Percentiles rank a stretch among this genome's conserved stretches.
These are phyloP conservation scores for Drosophila pandora DNA, from an alignment of 1,140 invertebrate genomes.

Conservation along the genomic window DNA sequence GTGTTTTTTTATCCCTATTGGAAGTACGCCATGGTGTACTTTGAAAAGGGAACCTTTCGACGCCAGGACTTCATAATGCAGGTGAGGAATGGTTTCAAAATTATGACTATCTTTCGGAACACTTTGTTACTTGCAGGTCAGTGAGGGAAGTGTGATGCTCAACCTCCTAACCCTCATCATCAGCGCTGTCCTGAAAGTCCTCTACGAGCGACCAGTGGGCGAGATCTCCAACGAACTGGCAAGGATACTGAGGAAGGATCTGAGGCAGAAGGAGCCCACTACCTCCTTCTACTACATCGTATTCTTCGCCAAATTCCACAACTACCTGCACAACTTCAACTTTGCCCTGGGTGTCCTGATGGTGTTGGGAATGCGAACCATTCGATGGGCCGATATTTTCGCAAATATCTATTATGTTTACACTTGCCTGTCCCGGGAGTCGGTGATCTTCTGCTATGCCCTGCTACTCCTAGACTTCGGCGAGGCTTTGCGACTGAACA, in stretches of 20 bases:
- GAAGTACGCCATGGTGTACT: neutral
- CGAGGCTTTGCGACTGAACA: conserved; percentile 25
- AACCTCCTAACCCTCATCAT: neutral
- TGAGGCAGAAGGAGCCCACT: neutral
- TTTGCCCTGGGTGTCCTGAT: conserved; percentile 3
- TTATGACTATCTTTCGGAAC: neutral
- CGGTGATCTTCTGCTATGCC: conserved; percentile 9
- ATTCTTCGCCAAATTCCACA: conserved; percentile 18
- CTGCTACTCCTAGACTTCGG: conserved; percentile 15
- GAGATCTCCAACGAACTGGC: conserved; percentile 19
- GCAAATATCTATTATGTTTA: conserved; percentile 20
- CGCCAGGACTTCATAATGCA: conserved; percentile 2
- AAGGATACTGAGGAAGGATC: neutral
- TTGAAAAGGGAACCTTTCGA: conserved; percentile 11
- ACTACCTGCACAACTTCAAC: conserved; percentile 28
- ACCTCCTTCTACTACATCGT: conserved; percentile 5
- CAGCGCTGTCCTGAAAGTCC: neutral
- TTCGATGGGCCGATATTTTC: neutral
- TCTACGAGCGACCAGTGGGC: conserved; percentile 1
- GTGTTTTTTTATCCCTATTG: neutral
- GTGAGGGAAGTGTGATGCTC: neutral
- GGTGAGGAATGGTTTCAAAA: neutral
- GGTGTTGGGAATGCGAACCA: neutral
- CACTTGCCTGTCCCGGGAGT: conserved; percentile 2
- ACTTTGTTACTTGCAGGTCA: neutral